Evolutionary conservation across 2,888 invertebrate genomes (phyloP), one percentile per base, ranked within the genome.

Genomic region (Orthosia gothica): DNA sequence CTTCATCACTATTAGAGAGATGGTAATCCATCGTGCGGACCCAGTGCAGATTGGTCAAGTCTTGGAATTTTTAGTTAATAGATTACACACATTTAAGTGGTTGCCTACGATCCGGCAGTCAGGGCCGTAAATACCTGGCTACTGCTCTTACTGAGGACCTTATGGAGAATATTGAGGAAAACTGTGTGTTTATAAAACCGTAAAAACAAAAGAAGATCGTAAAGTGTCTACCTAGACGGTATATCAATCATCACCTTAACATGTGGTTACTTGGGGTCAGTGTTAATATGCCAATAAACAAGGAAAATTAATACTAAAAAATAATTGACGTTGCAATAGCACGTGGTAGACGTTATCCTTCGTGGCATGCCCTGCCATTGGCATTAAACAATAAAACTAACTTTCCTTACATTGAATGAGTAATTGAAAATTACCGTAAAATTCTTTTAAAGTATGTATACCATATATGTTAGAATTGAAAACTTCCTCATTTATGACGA

Each of bases 291-390:
- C 3, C 13, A 50, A 16, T 32, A 47, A 57, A 32, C 16, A 65
- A 76, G 55, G 66, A 74, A 75, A 73, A 64, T 55, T 11, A 63
- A 18, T 12, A 16, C 47, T n/a, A 47, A 32, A 26, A 61, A 45
- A 45, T 5, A n/a, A 47, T 63, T 55, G 20, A 49, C 40, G 23
- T n/a, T 75, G 3, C 47, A 49, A 16, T 11, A n/a, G 16, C 55
- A 65, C 65, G 49, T 65, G 55, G 49, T 11, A 12, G n/a, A 16
- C 3, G 13, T n/a, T 71, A 63, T 49, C 52, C 49, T 58, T 32
- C 11, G 20, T 69, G 49, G 57, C 57, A 70, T 75, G 15, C 9
- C 4, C 52, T 45, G 74, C 55, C 18, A 75, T 54, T 49, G 32
- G 0, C 20, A 3, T 18, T 74, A 15, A 23, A 5, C 15, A 2